A percentile compares a stretch with the other conserved stretches of the same genome.
Conservation (phyloP, 2,797 vertebrate genomes). For the Microhierax caerulescens region DNA sequence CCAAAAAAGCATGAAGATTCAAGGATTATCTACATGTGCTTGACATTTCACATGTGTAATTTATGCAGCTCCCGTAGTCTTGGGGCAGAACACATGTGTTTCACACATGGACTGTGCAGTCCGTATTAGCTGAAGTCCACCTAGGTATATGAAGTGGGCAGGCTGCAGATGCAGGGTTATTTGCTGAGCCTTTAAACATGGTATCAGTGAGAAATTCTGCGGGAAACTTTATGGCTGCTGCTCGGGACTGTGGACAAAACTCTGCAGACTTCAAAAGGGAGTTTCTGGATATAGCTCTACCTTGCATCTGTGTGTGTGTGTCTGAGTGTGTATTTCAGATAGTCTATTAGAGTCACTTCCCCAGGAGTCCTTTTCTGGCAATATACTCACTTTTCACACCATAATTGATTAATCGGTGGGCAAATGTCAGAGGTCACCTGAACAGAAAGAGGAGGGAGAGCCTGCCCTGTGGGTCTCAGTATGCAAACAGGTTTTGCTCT, state of each 20-base stretch:
- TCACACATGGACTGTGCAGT: constrained; percentile 73
- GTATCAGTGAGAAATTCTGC: not conserved
- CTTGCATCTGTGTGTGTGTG: not conserved
- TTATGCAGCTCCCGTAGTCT: constrained; percentile 69
- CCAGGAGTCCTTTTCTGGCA: not conserved
- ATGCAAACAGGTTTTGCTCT: not conserved
- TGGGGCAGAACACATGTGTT: constrained; percentile 70
- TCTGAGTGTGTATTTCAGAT: not conserved
- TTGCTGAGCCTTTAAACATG: not conserved
- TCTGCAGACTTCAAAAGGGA: not conserved
- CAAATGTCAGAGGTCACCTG: not conserved
- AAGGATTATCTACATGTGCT: constrained; percentile 66
- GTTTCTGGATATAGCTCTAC: not conserved
- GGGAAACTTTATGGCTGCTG: not conserved
- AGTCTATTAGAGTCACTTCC: not conserved
- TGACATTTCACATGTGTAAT: constrained; percentile 73
- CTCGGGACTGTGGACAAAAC: not conserved
- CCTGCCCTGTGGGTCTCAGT: not conserved
- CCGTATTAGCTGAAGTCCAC: constrained; percentile 68
- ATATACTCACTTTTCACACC: not conserved
- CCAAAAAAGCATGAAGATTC: constrained; percentile 41
- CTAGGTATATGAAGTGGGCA: constrained; percentile 23
- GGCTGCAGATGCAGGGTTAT: not conserved
- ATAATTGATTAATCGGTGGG: not conserved
- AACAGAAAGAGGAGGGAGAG: not conserved